These are phyloP conservation scores for Tinea semifulvella DNA, from an alignment of 2,888 invertebrate species.

Conservation along the genomic window DNA sequence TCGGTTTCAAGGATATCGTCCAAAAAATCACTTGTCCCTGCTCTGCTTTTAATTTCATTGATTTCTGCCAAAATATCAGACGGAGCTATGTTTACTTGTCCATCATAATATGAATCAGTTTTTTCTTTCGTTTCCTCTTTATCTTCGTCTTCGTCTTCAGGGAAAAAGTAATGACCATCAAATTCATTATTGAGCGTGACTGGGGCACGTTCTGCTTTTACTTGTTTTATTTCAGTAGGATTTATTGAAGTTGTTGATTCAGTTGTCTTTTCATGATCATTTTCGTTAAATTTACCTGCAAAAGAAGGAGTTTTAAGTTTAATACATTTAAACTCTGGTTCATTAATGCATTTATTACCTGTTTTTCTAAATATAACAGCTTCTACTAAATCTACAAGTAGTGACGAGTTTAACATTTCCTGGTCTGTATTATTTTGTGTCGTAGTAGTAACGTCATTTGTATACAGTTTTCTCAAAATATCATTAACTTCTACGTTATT, in stretches of 20 bases:
- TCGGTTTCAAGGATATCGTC: constrained; percentile 49
- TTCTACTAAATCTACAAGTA: constrained; percentile 53
- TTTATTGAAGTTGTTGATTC: constrained; percentile 27
- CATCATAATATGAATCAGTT: constrained; percentile 42
- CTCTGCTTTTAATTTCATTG: constrained; percentile 40
- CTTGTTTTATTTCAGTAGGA: constrained; percentile 34
- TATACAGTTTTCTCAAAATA: constrained; percentile 44
- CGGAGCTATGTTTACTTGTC: constrained; percentile 27
- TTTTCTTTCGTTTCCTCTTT: constrained; percentile 25
- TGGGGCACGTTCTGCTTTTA: constrained; percentile 43
- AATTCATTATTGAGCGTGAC: constrained; percentile 38
- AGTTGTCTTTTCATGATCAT: constrained; percentile 24
- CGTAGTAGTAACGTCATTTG: constrained; percentile 35
- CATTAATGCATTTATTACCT: too few relatives aligned
- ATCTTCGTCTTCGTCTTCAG: constrained; percentile 37
- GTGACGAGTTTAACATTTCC: constrained; percentile 47
- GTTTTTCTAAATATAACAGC: constrained; percentile 52
- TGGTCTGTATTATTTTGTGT: constrained; percentile 28
- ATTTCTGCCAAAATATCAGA: constrained; percentile 46
- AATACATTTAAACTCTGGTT: constrained; percentile 1
- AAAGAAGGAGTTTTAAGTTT: background rate
- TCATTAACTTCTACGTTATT: constrained; percentile 43
- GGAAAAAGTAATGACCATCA: constrained; percentile 56
- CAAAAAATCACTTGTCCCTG: constrained; percentile 44
- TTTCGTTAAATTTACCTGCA: background rate